Base-by-base conservation (phyloP, 2,113 vertebrate species). In the Orientallactaga bullata region DNA sequence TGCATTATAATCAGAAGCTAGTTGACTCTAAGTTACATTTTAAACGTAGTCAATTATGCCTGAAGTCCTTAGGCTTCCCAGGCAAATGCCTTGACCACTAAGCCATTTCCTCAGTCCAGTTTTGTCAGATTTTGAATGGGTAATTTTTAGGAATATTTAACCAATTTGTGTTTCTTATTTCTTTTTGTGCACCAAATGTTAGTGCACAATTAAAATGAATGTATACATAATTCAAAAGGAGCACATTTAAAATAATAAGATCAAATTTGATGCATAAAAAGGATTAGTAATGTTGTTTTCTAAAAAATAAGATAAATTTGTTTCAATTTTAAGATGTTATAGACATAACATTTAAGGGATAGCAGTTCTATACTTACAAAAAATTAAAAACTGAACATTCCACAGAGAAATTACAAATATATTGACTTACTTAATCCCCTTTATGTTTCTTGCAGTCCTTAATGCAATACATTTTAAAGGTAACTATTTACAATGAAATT, bases 161-260 rank as follows among this genome's bases (percentile, higher is more conserved):
- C 7, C 5, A 78, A 69, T 71, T 74, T 82, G 35, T 69, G 68
- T 93, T 76, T 5, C 30, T 83, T 84, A 79, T 68, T 47, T 89
- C 83, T 24, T 37, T 80, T 65, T 42, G 35, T 39, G 7, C 2
- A 9, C 30, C 76, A 60, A 20, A 12, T 69, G 79, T 90, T 74
- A 39, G 68, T 2, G 90, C 5, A 55, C 37, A 17, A 66, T 74
- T 72, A 42, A 69, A 17, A 60, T 51, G 7, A 66, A 61, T 72
- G 4, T 65, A 9, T n/a, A 16, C 5, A 16, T 21, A 30, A 81
- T 7, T 66, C 11, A 89, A 37, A 65, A 91, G 77, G 2, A 74
- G 7, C 7, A 80, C 16, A 55, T 93, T 91, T 32, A 63, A 87
- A 77, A 65, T 51, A 77, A 82, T 30, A 78, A 77, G 84, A 88